These are phyloP conservation scores for Ophioninae sp. DNA, from an alignment of 2,888 invertebrate genomes.

Conservation along the genomic window DNA sequence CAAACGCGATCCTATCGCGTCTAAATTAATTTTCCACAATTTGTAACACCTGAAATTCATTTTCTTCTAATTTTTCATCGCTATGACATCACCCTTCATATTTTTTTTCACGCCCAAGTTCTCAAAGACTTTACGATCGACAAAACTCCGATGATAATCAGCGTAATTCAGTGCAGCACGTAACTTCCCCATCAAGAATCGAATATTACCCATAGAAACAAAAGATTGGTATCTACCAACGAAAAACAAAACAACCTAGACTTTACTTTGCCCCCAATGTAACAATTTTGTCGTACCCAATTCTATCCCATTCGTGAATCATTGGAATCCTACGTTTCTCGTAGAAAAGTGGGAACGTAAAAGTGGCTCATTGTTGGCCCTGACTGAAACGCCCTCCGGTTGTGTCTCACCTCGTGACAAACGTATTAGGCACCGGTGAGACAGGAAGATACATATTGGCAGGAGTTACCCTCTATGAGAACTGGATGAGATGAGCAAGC, in stretches of 20 bases:
- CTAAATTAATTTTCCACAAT: not conserved
- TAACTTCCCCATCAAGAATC: not conserved
- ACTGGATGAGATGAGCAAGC: conserved; percentile 7
- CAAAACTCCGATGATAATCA: not conserved
- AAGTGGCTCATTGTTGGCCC: not conserved
- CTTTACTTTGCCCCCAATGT: not conserved
- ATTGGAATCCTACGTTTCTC: not conserved
- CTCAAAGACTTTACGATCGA: not conserved
- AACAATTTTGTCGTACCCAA: not conserved
- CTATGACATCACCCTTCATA: not conserved
- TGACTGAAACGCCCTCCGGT: not conserved
- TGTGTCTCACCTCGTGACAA: conserved; percentile 28
- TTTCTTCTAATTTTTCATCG: not conserved
- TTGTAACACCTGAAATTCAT: not conserved
- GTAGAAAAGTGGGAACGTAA: not conserved
- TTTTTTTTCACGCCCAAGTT: not conserved
- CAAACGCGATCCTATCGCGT: not conserved
- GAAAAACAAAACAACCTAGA: not conserved
- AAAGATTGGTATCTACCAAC: not conserved
- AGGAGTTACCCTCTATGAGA: conserved; percentile 12
- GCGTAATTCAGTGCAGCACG: not conserved
- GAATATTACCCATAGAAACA: not conserved
- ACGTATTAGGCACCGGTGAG: conserved; percentile 33
- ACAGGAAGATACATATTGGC: conserved; percentile 9
- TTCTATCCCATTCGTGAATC: not conserved